Conservation (phyloP, 2,797 vertebrate genomes). For the Sebastes miniatus region DNA sequence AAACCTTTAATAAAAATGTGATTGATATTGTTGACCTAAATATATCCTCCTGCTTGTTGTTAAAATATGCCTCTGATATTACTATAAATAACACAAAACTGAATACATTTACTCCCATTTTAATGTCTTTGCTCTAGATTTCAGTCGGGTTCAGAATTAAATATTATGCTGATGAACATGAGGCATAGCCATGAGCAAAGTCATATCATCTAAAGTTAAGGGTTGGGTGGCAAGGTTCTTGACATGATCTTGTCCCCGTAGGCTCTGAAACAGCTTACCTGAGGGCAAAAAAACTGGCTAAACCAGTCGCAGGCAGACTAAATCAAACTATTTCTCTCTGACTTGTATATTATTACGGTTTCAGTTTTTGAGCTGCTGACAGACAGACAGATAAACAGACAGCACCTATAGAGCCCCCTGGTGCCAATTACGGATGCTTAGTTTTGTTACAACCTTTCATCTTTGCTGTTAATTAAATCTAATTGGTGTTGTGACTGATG, state of each 20-base stretch:
- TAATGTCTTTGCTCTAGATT: constrained; percentile 19
- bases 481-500: neutral
- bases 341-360: constrained; percentile 7
- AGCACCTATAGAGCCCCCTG: neutral
- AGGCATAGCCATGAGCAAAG: constrained; percentile 60
- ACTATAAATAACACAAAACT: neutral
- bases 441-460: constrained; percentile 11
- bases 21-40: neutral
- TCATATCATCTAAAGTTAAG: constrained; percentile 57
- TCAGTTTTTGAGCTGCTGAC: constrained; percentile 22
- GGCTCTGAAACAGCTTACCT: constrained; percentile 56
- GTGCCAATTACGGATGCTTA: neutral
- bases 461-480: constrained; percentile 18
- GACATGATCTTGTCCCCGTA: constrained; percentile 67
- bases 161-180: constrained; percentile 51
- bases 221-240: constrained; percentile 47
- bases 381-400: neutral
- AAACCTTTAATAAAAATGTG: neutral
- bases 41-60: neutral
- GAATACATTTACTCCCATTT: constrained; percentile 4
- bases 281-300: constrained; percentile 51
- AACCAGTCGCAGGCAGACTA: constrained; percentile 32
- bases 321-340: constrained; percentile 47
- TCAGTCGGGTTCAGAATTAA: constrained; percentile 33
- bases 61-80: neutral